Percentiles rank a stretch among this genome's conserved stretches.
Conservation (phyloP, 2,888 invertebrate species). For the Carcina quercana region DNA sequence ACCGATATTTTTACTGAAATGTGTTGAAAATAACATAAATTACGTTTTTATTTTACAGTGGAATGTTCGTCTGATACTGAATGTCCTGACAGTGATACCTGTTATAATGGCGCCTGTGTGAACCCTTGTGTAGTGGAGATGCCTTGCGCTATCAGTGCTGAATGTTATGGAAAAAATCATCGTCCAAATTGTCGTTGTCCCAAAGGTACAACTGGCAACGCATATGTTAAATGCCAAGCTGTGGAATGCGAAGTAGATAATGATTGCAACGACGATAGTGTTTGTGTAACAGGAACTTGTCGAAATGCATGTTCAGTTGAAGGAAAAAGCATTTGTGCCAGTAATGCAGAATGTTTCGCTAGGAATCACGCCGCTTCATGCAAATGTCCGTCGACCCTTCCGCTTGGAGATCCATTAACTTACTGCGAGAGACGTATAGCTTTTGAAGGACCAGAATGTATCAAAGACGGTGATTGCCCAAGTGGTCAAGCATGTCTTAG, state of each 20-base stretch:
- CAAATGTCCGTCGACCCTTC: constrained; percentile 85
- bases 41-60: constrained; percentile 71
- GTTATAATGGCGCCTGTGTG: constrained; percentile 87
- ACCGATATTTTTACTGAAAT: background rate
- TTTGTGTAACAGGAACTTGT: constrained; percentile 83
- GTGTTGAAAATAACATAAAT: background rate
- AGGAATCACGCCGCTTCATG: constrained; percentile 88
- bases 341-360: constrained; percentile 87
- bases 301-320: constrained; percentile 83
- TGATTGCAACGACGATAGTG: constrained; percentile 85
- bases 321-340: constrained; percentile 83
- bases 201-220: constrained; percentile 84
- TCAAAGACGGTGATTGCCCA: constrained; percentile 85
- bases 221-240: constrained; percentile 84
- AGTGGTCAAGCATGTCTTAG: constrained; percentile 87
- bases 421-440: constrained; percentile 77
- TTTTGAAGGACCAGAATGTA: constrained; percentile 79
- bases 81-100: constrained; percentile 86
- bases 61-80: constrained; percentile 89
- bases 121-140: constrained; percentile 86
- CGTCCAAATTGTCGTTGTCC: constrained; percentile 87
- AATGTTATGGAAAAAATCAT: constrained; percentile 88
- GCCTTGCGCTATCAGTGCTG: constrained; percentile 88
- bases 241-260: constrained; percentile 85
- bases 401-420: constrained; percentile 86